A percentile compares a stretch with the other conserved stretches of the same genome.
Evolutionary conservation across 2,113 vertebrate species (phyloP).

Genomic region (Perca flavescens): DNA sequence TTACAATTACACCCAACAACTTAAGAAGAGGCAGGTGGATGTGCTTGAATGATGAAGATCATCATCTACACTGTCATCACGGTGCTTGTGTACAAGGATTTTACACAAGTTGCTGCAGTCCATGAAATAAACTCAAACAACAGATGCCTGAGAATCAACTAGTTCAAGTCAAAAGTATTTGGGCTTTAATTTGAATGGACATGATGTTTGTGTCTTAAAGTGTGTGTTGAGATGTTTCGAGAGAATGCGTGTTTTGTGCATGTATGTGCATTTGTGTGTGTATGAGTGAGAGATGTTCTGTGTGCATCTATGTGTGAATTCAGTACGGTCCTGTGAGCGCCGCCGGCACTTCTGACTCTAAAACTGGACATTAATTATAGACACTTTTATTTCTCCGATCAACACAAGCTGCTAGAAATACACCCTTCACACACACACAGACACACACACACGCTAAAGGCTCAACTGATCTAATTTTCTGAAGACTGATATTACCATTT

Average conservation of each 20-base stretch:
- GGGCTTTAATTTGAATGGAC: not conserved
- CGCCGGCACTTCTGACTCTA: conserved; percentile 78
- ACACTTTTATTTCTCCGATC: conserved; percentile 87
- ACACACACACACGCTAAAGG: not conserved
- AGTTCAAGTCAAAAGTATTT: too few relatives aligned
- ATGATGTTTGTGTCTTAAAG: not conserved
- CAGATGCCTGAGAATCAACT: not conserved
- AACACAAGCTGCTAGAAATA: conserved; percentile 84
- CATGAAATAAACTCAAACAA: not conserved
- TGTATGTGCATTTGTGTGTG: not conserved
- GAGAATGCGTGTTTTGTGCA: not conserved
- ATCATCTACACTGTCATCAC: not conserved
- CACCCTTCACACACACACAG: conserved; percentile 31
- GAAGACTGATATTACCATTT: not conserved
- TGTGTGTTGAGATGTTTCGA: not conserved
- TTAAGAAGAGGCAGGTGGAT: not conserved
- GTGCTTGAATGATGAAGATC: not conserved
- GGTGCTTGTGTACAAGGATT: not conserved
- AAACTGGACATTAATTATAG: conserved; percentile 92
- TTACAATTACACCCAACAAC: not conserved
- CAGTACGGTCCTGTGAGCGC: conserved; percentile 85
- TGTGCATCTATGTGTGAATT: conserved; percentile 47
- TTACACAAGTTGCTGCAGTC: not conserved
- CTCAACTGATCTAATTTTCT: not conserved
- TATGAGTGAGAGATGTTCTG: not conserved